These are phyloP conservation scores for Nannoperca obscura DNA, from an alignment of 2,797 vertebrate species.

Conservation along the genomic window DNA sequence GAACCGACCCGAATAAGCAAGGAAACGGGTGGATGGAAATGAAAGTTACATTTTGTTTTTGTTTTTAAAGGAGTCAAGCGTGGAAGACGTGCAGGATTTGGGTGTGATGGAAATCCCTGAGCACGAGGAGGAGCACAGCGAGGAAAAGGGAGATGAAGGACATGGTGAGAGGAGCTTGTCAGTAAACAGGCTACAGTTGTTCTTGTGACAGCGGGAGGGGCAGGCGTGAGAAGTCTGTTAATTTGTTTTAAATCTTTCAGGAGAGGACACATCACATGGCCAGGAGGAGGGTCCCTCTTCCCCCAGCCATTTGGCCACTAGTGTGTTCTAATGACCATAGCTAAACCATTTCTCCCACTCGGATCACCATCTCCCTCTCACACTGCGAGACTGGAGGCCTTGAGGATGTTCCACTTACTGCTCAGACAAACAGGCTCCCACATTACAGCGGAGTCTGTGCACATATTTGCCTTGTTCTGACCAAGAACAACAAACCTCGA, in stretches of 20 bases:
- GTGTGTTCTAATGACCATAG: conserved; percentile 57
- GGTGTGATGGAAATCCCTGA: no score
- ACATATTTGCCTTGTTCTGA: conserved; percentile 74
- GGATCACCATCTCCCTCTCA: conserved; percentile 44
- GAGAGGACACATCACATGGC: conserved; percentile 58
- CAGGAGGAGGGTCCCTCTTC: conserved; percentile 62
- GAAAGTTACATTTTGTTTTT: no score
- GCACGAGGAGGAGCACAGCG: conserved; percentile 19
- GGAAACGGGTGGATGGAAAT: no score
- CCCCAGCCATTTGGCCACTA: conserved; percentile 59
- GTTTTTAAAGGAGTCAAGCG: conserved; percentile 62
- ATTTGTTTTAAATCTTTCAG: conserved; percentile 55
- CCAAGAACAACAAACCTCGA: conserved; percentile 57
- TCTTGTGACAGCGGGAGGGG: neutral
- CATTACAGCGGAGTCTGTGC: conserved; percentile 75
- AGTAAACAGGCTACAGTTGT: conserved; percentile 15
- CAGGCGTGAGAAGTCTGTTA: neutral
- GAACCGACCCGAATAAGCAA: no score
- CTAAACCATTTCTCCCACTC: conserved; percentile 39
- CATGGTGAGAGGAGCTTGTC: conserved; percentile 58
- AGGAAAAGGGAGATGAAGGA: conserved; percentile 57
- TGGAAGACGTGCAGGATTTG: conserved; percentile 70
- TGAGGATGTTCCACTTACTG: conserved; percentile 59
- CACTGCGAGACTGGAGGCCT: conserved; percentile 49
- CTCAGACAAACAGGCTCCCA: conserved; percentile 81